Base-by-base conservation (phyloP, 2,888 invertebrate genomes). In the Tetheella fluctuosa region DNA sequence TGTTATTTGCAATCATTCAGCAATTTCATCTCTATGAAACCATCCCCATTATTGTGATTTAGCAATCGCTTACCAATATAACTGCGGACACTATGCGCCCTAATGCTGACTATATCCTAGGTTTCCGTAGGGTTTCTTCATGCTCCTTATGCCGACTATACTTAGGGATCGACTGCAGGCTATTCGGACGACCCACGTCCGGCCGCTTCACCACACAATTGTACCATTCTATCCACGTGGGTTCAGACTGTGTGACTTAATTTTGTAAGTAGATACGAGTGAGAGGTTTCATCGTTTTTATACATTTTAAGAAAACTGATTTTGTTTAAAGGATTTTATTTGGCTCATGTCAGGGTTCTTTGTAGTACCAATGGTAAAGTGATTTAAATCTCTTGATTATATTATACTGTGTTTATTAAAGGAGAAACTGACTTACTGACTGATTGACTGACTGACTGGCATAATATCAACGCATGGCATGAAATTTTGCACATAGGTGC, bases 191-290 rank as follows among this genome's bases (percentile, higher is more conserved):
- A 20, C 20, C 20, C 48, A 48, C 20, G 48, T 48, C 0, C 48
- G 20, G 8, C 4, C 48, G 20, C 20, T 48, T 48, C 17, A 42
- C 42, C 42, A 17, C 48, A 48, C 20, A 48, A 48, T 48, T 20
- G 48, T 48, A 48, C 48, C 48, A 48, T 48, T 48, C 48, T 48
- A 8, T 20, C 48, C 48, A 48, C 48, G 20, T 48, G 48, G 48
- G 17, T 10, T 48, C 48, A 48, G 17, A 10, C 48, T 48, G n/a
- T 20, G 48, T 20, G 48, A 20, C 20, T 48, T 48, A 48, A 48
- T 48, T 48, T 15, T 20, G 20, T 48, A n/a, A n/a, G n/a, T n/a
- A n/a, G 42, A 42, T 42, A 42, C 15, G 42, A 42, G n/a, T 7
- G 42, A 17, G 12, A 13, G 10, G 2, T 20, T 48, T 39, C n/a